Base-by-base conservation (phyloP, 2,888 invertebrate genomes). In the Cantharis nigra region DNA sequence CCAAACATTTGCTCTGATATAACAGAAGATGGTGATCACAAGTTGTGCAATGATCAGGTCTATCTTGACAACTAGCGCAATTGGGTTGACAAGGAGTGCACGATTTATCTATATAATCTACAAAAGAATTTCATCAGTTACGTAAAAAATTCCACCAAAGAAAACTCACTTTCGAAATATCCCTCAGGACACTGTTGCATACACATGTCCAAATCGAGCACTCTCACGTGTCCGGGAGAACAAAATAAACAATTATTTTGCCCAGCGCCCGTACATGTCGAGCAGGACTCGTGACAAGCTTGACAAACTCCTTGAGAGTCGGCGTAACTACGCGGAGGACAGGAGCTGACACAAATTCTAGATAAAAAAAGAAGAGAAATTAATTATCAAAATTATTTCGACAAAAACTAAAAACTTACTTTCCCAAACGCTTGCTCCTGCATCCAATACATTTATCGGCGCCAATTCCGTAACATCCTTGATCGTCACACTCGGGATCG, bases 201-300 rank as follows among this genome's bases (percentile, higher is more conserved):
- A 84, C 97, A 97, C 18, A 96, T 94, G 64, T 95, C 95, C 78
- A 97, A 90, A 89, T 97, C 97, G 14, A 94, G 93, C 71, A 96
- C 95, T 85, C 95, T 91, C 69, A 96, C 91, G 86, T 96, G 95
- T 69, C 94, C 95, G 3, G 95, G 95, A 0, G 95, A 94, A 87
- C 97, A 97, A 2, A 94, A 94, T 67, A 96, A 89, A 85, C 97
- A 97, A 73, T 95, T 95, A 86, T 96, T 95, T 86, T 95, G 95
- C 11, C 96, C 95, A 3, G 96, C 93, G 9, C 97, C 97, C 23
- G 95, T 95, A 84, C 97, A 97, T 14, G 95, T 96, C 86, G 95
- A 94, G 85, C 97, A 97, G 13, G 96, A 95, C 85, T 96, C 95
- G 85, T 97, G 96, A 84, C 97, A 97, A 0, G 95, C 94, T 92